Percentiles rank a stretch among this genome's conserved stretches.
These are phyloP conservation scores for Frankliniella fusca DNA, from an alignment of 2,888 invertebrate genomes.

Conservation along the genomic window DNA sequence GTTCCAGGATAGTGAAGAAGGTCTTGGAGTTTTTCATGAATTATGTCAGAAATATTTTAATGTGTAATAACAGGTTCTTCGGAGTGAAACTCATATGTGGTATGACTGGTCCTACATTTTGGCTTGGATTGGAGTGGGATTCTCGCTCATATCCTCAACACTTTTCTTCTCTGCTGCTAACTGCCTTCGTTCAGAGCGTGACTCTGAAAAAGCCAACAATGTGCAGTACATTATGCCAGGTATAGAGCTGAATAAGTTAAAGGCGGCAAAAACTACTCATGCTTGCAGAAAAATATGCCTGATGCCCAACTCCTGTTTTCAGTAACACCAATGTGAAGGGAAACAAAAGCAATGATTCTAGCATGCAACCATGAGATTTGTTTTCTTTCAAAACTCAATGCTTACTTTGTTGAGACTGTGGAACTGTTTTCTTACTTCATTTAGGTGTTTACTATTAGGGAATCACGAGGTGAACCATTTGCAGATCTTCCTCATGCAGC, in stretches of 20 bases:
- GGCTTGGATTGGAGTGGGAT: constrained; percentile 76
- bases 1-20: no score
- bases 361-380: no score
- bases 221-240: constrained; percentile 89
- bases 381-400: no score
- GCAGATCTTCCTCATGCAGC: background rate
- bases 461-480: background rate
- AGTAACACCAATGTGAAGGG: no score
- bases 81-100: constrained; percentile 65
- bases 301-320: no score
- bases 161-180: constrained; percentile 75
- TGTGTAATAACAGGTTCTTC: constrained; percentile 56
- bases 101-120: constrained; percentile 85
- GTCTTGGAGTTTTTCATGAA: no score
- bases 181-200: constrained; percentile 72
- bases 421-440: no score
- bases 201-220: constrained; percentile 68
- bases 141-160: constrained; percentile 68
- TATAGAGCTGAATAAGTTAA: constrained; percentile 44
- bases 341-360: no score
- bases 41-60: background rate
- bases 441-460: background rate
- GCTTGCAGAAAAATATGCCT: no score
- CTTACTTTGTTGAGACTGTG: no score
- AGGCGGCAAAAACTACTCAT: background rate